Percentiles rank a stretch among this genome's conserved stretches.
Evolutionary conservation across 2,888 invertebrate species (phyloP).

Genomic region (Apoda limacodes): DNA sequence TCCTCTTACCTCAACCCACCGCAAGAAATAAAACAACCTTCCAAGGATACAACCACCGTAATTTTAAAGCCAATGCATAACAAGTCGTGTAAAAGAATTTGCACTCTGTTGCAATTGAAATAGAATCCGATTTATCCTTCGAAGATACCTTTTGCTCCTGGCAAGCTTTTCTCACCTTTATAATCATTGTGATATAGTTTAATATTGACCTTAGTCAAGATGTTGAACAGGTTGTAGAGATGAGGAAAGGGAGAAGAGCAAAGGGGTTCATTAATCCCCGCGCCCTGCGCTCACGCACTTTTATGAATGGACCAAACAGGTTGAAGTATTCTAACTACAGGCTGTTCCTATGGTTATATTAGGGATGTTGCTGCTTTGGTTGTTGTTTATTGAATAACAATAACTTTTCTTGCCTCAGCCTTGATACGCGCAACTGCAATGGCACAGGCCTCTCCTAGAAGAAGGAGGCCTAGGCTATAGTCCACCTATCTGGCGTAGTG

Average conservation of each 20-base stretch:
- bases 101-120: constrained; percentile 24
- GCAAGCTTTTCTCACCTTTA: constrained; percentile 25
- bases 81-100: constrained; percentile 26
- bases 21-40: constrained; percentile 61
- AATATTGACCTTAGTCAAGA: constrained; percentile 21
- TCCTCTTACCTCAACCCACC: constrained; percentile 26
- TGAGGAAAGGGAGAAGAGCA: constrained; percentile 39
- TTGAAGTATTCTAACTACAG: constrained; percentile 60
- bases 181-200: constrained; percentile 22
- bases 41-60: constrained; percentile 66
- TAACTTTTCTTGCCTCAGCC: too few relatives aligned
- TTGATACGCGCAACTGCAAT: too few relatives aligned
- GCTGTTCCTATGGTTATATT: constrained; percentile 34
- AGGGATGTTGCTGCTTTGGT: too few relatives aligned
- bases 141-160: constrained; percentile 6
- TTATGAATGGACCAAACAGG: constrained; percentile 69
- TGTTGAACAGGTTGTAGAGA: constrained; percentile 36
- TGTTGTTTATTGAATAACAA: too few relatives aligned
- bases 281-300: constrained; percentile 70
- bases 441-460: too few relatives aligned
- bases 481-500: too few relatives aligned
- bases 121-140: constrained; percentile 25
- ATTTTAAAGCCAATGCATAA: constrained; percentile 44
- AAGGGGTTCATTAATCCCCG: constrained; percentile 67
- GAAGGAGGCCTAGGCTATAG: too few relatives aligned